Conservation (phyloP, 2,888 invertebrate genomes). For the Amaurobius ferox region DNA sequence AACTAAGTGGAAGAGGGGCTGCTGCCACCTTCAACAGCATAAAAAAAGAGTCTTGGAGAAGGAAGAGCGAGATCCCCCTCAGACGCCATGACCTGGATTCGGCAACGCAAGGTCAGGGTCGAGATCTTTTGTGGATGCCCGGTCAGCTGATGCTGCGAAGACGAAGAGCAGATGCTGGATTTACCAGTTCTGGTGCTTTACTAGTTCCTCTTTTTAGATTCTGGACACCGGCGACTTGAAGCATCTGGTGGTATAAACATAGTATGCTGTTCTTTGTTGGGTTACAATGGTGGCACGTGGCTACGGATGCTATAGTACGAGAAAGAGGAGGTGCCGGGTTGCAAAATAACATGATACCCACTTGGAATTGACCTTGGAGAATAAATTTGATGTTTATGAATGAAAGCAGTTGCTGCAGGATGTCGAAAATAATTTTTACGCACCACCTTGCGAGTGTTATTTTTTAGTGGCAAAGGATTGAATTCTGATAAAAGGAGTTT, state of each 20-base stretch:
- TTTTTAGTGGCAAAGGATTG: too few species aligned
- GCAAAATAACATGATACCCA: conserved; percentile 7
- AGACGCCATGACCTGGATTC: conserved; percentile 56
- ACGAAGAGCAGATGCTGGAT: conserved; percentile 17
- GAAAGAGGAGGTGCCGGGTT: not conserved
- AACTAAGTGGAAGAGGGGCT: conserved; percentile 12
- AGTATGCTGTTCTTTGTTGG: not conserved
- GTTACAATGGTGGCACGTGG: not conserved
- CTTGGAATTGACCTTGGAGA: not conserved
- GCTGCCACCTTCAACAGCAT: not conserved
- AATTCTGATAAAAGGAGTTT: too few species aligned
- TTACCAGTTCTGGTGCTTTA: conserved; percentile 32
- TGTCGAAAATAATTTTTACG: conserved; percentile 3
- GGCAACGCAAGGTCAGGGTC: conserved; percentile 47
- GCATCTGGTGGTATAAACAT: conserved; percentile 12
- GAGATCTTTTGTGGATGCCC: conserved; percentile 5
- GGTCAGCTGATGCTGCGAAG: conserved; percentile 20
- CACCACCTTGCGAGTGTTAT: not conserved
- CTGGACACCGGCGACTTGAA: conserved; percentile 11
- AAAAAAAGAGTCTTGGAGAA: not conserved
- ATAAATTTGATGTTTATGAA: not conserved
- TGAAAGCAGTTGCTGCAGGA: not conserved
- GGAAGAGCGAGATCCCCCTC: conserved; percentile 10
- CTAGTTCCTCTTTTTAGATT: conserved; percentile 11
- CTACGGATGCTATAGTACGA: not conserved